Evolutionary conservation across 2,888 invertebrate genomes (phyloP).

Genomic region (Torymus tubicola): DNA sequence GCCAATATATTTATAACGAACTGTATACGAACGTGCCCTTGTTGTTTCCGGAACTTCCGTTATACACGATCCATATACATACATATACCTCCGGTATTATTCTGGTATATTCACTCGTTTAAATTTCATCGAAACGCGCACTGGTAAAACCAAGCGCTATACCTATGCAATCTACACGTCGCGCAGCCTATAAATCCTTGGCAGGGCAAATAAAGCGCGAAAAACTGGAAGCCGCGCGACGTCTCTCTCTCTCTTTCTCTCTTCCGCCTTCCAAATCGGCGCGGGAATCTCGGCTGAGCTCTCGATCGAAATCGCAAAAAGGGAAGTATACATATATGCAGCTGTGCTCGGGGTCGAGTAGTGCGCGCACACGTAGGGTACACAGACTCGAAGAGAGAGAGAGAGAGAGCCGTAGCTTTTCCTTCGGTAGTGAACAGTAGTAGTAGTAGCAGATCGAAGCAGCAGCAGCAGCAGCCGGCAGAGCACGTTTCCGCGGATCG

Average conservation of each 20-base stretch:
- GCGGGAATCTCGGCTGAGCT: constrained; percentile 29
- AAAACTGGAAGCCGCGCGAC: constrained; percentile 8
- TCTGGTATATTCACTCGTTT: no score
- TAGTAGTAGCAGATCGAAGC: constrained; percentile 39
- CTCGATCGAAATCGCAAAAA: constrained; percentile 29
- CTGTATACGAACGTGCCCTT: no score
- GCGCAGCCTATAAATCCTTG: not conserved
- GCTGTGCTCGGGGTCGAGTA: constrained; percentile 14
- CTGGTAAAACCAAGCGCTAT: no score
- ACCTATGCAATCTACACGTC: constrained; percentile 18
- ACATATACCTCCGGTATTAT: no score
- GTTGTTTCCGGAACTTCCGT: no score
- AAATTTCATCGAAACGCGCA: no score
- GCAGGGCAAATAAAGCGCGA: not conserved
- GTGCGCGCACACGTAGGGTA: no score
- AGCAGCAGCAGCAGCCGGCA: no score
- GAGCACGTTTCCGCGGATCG: constrained; percentile 60
- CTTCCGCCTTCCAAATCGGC: constrained; percentile 37
- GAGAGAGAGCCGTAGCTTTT: constrained; percentile 35
- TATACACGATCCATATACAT: no score
- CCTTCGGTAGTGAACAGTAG: constrained; percentile 2
- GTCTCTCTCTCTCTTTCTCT: constrained; percentile 23
- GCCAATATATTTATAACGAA: no score
- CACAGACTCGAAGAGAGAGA: not conserved
- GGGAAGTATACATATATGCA: not conserved